Conservation (phyloP, 2,888 invertebrate genomes). For the Trichopoda pennipes region DNA sequence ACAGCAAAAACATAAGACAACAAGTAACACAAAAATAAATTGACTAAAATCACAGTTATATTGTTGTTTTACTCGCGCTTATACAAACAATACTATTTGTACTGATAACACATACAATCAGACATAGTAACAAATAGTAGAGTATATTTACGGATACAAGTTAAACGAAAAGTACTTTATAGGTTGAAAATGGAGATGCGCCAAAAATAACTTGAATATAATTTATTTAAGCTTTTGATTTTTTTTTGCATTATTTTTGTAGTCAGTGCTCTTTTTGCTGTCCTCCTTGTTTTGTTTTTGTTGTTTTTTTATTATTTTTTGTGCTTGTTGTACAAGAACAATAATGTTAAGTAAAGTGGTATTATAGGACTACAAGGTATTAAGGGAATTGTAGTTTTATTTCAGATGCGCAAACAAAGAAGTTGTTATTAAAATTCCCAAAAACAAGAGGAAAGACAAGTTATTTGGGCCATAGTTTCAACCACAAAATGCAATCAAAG, state of each 20-base stretch:
- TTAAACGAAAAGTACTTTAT: constrained; percentile 8
- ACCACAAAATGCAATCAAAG: not conserved
- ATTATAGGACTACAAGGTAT: constrained; percentile 67
- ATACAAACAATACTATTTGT: constrained; percentile 11
- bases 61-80: constrained; percentile 40
- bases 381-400: constrained; percentile 56
- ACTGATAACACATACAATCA: constrained; percentile 8
- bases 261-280: constrained; percentile 22
- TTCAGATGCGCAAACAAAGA: constrained; percentile 5
- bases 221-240: constrained; percentile 61
- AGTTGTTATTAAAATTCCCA: not conserved
- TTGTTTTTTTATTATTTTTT: too few species aligned
- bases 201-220: constrained; percentile 65
- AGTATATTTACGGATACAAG: not conserved
- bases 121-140: constrained; percentile 12
- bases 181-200: constrained; percentile 58
- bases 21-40: constrained; percentile 51
- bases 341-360: constrained; percentile 66
- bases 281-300: constrained; percentile 17
- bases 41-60: constrained; percentile 62
- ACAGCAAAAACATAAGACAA: constrained; percentile 20
- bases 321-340: constrained; percentile 48
- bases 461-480: constrained; percentile 5
- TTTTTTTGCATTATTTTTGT: not conserved
- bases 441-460: not conserved